These are phyloP conservation scores for Pogoniulus pusillus DNA, from an alignment of 2,797 vertebrate genomes.

Conservation along the genomic window DNA sequence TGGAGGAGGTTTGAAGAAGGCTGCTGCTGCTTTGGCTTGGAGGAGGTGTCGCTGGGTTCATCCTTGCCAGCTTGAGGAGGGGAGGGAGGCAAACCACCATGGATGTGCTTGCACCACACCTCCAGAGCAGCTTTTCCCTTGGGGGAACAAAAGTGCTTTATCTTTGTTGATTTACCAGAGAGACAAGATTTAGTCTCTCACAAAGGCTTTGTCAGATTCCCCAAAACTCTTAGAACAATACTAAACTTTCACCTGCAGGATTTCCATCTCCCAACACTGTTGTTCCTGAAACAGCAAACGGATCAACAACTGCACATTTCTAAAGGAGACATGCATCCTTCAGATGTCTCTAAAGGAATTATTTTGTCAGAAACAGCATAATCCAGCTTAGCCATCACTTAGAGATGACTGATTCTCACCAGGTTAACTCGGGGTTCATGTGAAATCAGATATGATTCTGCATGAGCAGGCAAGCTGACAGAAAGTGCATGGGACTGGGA, in stretches of 20 bases:
- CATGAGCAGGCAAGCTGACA: neutral
- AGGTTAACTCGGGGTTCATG: neutral
- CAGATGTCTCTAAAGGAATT: neutral
- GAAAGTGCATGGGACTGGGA: neutral
- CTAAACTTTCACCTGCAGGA: neutral
- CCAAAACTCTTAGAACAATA: neutral
- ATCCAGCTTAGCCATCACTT: neutral
- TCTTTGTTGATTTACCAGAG: too few species aligned
- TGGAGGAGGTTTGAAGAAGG: too few species aligned
- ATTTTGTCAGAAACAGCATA: neutral
- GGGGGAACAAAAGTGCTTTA: too few species aligned
- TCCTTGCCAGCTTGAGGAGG: too few species aligned
- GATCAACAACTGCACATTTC: neutral
- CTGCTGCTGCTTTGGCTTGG: too few species aligned
- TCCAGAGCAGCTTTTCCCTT: too few species aligned
- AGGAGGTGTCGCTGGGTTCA: too few species aligned
- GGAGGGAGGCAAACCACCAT: too few species aligned
- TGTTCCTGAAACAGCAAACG: neutral
- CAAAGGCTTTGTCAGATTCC: neutral
- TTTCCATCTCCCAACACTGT: neutral
- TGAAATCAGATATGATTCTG: neutral
- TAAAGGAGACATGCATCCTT: too few species aligned
- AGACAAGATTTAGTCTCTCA: too few species aligned
- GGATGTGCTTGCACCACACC: too few species aligned
- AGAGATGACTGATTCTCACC: neutral